Conservation (phyloP, 2,113 vertebrate species). For the Cepphus grylle region DNA sequence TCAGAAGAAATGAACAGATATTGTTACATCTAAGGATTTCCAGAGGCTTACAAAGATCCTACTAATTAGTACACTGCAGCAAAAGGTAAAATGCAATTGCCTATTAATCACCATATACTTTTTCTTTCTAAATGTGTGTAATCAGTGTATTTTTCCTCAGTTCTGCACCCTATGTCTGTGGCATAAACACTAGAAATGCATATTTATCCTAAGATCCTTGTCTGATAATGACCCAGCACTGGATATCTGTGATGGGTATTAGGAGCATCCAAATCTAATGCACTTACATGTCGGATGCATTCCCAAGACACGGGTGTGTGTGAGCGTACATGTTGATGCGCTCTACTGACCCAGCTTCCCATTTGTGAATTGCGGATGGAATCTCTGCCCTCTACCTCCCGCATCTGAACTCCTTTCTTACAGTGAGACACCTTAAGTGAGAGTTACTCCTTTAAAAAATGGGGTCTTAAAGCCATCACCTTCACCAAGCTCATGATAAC, state of each 20-base stretch:
- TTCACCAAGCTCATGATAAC: not conserved
- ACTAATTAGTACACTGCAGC: not conserved
- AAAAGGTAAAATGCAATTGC: not conserved
- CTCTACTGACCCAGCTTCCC: not conserved
- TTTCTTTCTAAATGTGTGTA: not conserved
- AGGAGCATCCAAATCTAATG: not conserved
- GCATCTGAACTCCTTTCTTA: not conserved
- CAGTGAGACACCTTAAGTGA: not conserved
- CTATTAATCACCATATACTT: not conserved
- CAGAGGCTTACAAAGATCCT: not conserved
- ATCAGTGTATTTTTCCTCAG: not conserved
- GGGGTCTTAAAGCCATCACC: not conserved
- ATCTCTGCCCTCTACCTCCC: not conserved
- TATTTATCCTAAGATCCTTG: not conserved
- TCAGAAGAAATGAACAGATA: not conserved
- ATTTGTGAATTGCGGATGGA: not conserved
- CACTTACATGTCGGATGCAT: accelerated
- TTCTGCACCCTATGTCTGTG: not conserved
- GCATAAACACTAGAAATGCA: not conserved
- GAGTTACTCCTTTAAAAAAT: not conserved
- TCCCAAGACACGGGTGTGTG: accelerated
- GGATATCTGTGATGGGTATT: not conserved
- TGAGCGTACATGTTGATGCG: accelerated
- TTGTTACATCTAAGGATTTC: not conserved
- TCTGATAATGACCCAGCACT: not conserved